These are phyloP conservation scores for Entomobrya proxima DNA, from an alignment of 2,888 invertebrate species.

Conservation along the genomic window DNA sequence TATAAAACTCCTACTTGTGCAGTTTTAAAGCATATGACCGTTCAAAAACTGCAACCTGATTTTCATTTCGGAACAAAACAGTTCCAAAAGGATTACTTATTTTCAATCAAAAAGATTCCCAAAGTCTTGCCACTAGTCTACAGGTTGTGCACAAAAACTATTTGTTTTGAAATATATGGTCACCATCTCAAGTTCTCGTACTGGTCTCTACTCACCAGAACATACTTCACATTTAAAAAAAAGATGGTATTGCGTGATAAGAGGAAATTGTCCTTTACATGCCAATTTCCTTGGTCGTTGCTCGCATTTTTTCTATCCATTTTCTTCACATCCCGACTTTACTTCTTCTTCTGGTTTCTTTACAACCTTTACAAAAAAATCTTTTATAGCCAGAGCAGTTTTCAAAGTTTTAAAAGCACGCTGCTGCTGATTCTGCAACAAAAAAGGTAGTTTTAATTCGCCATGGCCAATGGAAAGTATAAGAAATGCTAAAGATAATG, in stretches of 20 bases:
- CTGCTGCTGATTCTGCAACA: neutral
- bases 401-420: neutral
- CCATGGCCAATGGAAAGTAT: slow-evolving; percentile 29
- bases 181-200: too few species aligned
- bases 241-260: slow-evolving; percentile 55
- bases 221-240: neutral
- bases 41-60: too few species aligned
- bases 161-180: too few species aligned
- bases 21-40: too few species aligned
- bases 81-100: too few species aligned
- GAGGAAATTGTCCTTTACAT: slow-evolving; percentile 63
- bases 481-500: too few species aligned
- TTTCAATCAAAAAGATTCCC: too few species aligned
- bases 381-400: neutral
- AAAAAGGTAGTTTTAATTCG: slow-evolving; percentile 57
- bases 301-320: slow-evolving; percentile 19
- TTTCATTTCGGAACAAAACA: too few species aligned
- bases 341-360: neutral
- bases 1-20: too few species aligned
- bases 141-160: too few species aligned
- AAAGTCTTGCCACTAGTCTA: too few species aligned
- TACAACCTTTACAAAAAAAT: neutral
- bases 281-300: slow-evolving; percentile 57
- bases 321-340: neutral
- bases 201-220: too few species aligned